These are phyloP conservation scores for Mylabris sibirica DNA, from an alignment of 2,888 invertebrate genomes.

Conservation along the genomic window DNA sequence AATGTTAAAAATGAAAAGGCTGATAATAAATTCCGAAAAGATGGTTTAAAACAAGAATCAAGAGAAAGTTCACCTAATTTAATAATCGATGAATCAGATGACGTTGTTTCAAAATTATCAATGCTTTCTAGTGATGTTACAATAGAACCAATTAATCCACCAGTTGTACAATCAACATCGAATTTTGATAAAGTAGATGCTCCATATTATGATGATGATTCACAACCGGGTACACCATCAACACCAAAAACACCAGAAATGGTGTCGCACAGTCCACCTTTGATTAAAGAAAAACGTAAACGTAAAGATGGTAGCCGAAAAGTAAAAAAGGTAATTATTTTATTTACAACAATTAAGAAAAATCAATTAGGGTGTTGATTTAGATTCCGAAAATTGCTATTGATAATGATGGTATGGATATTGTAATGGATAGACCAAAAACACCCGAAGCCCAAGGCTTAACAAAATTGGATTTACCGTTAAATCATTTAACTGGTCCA, in stretches of 20 bases:
- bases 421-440: constrained; percentile 57
- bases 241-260: constrained; percentile 68
- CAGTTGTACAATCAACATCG: constrained; percentile 45
- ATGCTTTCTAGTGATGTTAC: constrained; percentile 64
- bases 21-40: constrained; percentile 59
- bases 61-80: constrained; percentile 60
- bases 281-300: constrained; percentile 67
- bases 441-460: constrained; percentile 55
- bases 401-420: constrained; percentile 46
- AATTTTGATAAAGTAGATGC: constrained; percentile 57
- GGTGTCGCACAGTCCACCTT: constrained; percentile 66
- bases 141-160: constrained; percentile 62
- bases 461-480: constrained; percentile 37
- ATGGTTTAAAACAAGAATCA: constrained; percentile 54
- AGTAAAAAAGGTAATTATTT: constrained; percentile 47
- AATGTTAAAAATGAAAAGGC: constrained; percentile 73
- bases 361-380: not conserved
- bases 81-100: constrained; percentile 59
- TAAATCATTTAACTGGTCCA: constrained; percentile 5
- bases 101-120: constrained; percentile 50
- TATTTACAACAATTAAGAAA: not conserved
- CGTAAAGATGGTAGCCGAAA: constrained; percentile 64
- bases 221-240: constrained; percentile 65
- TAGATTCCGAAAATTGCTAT: constrained; percentile 44
- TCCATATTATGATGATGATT: constrained; percentile 62